These are phyloP conservation scores for Pseudoatta argentina DNA, from an alignment of 1,140 invertebrate genomes.

Conservation along the genomic window DNA sequence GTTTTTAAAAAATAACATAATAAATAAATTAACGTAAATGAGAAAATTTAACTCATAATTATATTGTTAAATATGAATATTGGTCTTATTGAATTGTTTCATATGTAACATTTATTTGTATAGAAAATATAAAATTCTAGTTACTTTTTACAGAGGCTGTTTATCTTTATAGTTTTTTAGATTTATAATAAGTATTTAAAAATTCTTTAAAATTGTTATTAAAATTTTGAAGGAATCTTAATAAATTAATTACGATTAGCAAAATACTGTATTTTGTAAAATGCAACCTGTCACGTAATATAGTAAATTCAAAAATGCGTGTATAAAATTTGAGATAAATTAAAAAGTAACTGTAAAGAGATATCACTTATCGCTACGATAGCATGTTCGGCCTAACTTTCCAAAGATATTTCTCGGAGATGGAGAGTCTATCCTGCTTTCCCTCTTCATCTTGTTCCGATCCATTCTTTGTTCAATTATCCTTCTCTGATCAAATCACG, in stretches of 20 bases:
- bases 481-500: slow-evolving; percentile 11
- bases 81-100: not conserved
- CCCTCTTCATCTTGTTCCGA: not conserved
- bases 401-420: slow-evolving; percentile 19
- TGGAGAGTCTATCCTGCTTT: slow-evolving; percentile 41
- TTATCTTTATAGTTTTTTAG: not conserved
- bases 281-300: not conserved
- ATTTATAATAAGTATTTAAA: not conserved
- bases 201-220: not conserved
- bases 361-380: slow-evolving; percentile 2
- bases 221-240: not conserved
- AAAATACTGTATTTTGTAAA: not conserved
- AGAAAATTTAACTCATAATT: no score
- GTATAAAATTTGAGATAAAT: not conserved
- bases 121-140: no score
- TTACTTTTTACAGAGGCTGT: no score
- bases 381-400: slow-evolving; percentile 45
- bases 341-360: not conserved
- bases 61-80: no score
- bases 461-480: not conserved
- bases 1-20: no score
- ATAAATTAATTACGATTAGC: not conserved
- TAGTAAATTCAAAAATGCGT: not conserved
- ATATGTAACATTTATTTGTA: no score
- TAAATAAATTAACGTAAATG: no score